Evolutionary conservation across 2,888 invertebrate species (phyloP).

Genomic region (Acronicta psi): DNA sequence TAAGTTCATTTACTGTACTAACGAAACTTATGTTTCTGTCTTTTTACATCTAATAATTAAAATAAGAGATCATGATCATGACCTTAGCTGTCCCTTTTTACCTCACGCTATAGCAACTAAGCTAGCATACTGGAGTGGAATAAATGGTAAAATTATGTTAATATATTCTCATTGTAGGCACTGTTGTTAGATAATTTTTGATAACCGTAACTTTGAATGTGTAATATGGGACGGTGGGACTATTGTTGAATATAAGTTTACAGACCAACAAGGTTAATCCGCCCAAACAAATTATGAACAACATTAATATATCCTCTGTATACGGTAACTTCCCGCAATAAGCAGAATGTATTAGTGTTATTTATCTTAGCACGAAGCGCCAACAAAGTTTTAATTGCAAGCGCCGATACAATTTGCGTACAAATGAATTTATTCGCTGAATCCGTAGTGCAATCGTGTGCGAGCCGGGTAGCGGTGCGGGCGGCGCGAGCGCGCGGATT

Average conservation of each 20-base stretch:
- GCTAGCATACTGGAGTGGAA: slow-evolving; percentile 1
- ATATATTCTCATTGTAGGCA: slow-evolving; percentile 37
- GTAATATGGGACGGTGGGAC: slow-evolving; percentile 75
- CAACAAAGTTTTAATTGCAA: slow-evolving; percentile 89
- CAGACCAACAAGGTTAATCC: slow-evolving; percentile 82
- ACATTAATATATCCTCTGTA: slow-evolving; percentile 87
- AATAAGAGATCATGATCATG: not conserved
- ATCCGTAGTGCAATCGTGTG: slow-evolving; percentile 85
- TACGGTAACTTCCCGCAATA: slow-evolving; percentile 87
- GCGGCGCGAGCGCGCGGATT: slow-evolving; percentile 74
- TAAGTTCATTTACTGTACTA: not conserved
- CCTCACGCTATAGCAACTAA: slow-evolving; percentile 16
- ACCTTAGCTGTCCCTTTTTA: not conserved
- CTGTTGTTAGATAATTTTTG: slow-evolving; percentile 43
- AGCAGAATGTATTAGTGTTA: slow-evolving; percentile 89
- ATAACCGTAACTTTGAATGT: slow-evolving; percentile 61
- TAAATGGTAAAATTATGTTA: slow-evolving; percentile 39
- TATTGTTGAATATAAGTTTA: slow-evolving; percentile 77
- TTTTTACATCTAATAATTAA: no score
- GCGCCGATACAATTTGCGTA: slow-evolving; percentile 89
- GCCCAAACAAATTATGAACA: slow-evolving; percentile 88
- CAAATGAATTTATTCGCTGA: slow-evolving; percentile 89
- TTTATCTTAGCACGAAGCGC: slow-evolving; percentile 87
- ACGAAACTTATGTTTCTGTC: no score
- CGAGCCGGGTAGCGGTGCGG: slow-evolving; percentile 57